Evolutionary conservation across 2,113 vertebrate genomes (phyloP), one percentile per base, ranked within the genome.

Genomic region (Camelus bactrianus): DNA sequence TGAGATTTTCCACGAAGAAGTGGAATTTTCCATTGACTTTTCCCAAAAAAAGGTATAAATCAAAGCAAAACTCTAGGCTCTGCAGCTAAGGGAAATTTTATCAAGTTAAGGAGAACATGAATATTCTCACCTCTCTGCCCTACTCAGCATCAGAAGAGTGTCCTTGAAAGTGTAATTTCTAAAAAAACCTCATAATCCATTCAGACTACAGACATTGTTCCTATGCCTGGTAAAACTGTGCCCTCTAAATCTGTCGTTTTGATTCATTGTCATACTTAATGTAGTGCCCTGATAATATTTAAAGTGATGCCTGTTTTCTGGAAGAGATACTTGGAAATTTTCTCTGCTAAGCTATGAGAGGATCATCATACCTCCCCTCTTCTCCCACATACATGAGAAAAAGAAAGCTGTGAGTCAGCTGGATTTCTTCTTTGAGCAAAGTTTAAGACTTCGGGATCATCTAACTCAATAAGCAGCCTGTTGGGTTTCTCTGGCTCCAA

Each of bases 351-450:
- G 20, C 35, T 46, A 84, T 46, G 65, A 80, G 32, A 67, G 28
- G 52, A 50, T 88, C 52, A 62, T 58, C 65, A 80, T 26, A 70
- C 2, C 9, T 32, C 65, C 54, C 16, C 20, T 77, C 20, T 56
- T 56, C 30, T 28, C 42, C 32, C 75, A 52, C 8, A 60, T 50
- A 26, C 26, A 42, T 4, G 26, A 80, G 75, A 67, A 79, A 80
- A 32, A 88, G 75, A 38, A 88, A 80, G 65, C 54, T 89, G 17
- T 38, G 32, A 50, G 54, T 93, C 92, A 93, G 92, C 32, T 60
- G 50, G 50, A 87, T 35, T 79, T 81, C 56, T 64, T 69, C 67
- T 77, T 69, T 67, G 62, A 58, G 50, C 50, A 19, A 64, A 65
- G 17, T 46, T 85, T 42, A 70, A 76, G 46, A n/a, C 6, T 91